Evolutionary conservation across 2,888 invertebrate genomes (phyloP).

Genomic region (Acanthoscelides obtectus): DNA sequence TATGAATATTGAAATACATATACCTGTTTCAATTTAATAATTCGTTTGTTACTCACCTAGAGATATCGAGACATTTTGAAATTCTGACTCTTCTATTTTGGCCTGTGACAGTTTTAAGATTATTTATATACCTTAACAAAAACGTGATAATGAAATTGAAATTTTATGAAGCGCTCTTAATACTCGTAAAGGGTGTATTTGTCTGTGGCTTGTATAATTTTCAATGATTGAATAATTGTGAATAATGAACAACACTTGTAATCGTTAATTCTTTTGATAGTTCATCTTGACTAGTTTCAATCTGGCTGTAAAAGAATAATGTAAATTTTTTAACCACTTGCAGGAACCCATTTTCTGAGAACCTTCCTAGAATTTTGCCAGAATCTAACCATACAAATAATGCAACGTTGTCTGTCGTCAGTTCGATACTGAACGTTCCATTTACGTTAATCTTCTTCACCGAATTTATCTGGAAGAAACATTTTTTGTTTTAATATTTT

Average conservation of each 20-base stretch:
- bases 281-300: constrained; percentile 21
- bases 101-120: too few relatives aligned
- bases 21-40: not conserved
- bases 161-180: too few relatives aligned
- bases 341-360: constrained; percentile 72
- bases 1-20: not conserved
- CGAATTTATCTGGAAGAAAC: constrained; percentile 26
- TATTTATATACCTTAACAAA: too few relatives aligned
- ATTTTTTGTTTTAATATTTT: not conserved
- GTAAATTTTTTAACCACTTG: constrained; percentile 30
- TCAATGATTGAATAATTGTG: too few relatives aligned
- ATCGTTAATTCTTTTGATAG: constrained; percentile 17
- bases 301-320: constrained; percentile 32
- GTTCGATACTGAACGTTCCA: constrained; percentile 36
- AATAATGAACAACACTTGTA: not conserved
- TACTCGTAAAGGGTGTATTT: too few relatives aligned
- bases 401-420: constrained; percentile 53
- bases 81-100: too few relatives aligned
- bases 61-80: too few relatives aligned
- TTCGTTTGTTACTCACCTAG: too few relatives aligned
- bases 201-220: too few relatives aligned
- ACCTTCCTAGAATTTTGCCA: constrained; percentile 54
- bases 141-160: too few relatives aligned
- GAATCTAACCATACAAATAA: constrained; percentile 69
- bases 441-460: constrained; percentile 25